These are phyloP conservation scores for Sarcophaga carnaria DNA, from an alignment of 2,888 invertebrate genomes.

Conservation along the genomic window DNA sequence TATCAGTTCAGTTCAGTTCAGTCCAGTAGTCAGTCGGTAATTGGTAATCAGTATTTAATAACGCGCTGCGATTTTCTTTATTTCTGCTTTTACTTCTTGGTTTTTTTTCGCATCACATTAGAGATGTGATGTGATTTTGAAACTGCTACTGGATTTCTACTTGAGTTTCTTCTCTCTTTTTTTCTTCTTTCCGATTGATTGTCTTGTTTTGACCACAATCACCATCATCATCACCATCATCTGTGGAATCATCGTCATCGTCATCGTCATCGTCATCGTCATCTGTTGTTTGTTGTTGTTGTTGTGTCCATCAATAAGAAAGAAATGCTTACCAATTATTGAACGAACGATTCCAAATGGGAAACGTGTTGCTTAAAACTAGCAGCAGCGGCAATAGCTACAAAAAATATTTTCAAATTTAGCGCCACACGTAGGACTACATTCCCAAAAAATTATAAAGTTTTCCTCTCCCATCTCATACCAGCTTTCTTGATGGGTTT, in stretches of 20 bases:
- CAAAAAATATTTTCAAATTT: constrained; percentile 7
- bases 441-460: not conserved
- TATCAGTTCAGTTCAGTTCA: constrained; percentile 15
- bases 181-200: not conserved
- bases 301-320: not conserved
- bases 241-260: too few species aligned
- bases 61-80: not conserved
- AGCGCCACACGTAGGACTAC: constrained; percentile 35
- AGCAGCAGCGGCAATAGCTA: not conserved
- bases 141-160: constrained; percentile 65
- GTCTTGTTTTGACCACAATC: constrained; percentile 24
- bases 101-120: not conserved
- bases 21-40: constrained; percentile 42
- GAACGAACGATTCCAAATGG: constrained; percentile 2
- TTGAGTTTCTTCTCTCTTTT: constrained; percentile 15
- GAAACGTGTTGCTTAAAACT: not conserved
- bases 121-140: constrained; percentile 33
- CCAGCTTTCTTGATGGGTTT: too few species aligned
- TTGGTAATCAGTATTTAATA: constrained; percentile 59
- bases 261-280: too few species aligned
- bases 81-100: not conserved
- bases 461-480: not conserved
- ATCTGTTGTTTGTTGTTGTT: not conserved
- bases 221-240: not conserved
- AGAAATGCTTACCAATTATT: constrained; percentile 1